These are phyloP conservation scores for Plemyria rubiginata DNA, from an alignment of 2,888 invertebrate species.

Conservation along the genomic window DNA sequence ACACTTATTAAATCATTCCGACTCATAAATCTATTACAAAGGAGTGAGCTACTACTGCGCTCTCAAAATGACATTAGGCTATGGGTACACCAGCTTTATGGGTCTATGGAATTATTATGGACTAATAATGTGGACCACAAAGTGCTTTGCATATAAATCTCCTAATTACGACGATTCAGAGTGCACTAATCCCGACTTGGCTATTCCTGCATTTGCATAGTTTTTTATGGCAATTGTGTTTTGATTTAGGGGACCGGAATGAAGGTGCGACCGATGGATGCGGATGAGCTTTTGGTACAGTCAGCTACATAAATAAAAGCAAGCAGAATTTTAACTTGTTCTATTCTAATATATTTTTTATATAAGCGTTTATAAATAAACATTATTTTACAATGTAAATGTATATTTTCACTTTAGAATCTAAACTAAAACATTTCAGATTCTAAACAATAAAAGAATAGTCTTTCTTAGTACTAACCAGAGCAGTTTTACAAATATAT, in stretches of 20 bases:
- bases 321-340: too few species aligned
- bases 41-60: conserved; percentile 71
- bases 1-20: conserved; percentile 74
- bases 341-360: too few species aligned
- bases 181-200: conserved; percentile 74
- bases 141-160: conserved; percentile 84
- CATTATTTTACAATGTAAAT: too few species aligned
- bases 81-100: conserved; percentile 55
- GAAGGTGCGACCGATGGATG: conserved; percentile 35
- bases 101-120: conserved; percentile 54
- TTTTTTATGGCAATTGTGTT: conserved; percentile 69
- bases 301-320: background rate
- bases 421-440: too few species aligned
- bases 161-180: conserved; percentile 80
- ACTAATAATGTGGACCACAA: conserved; percentile 81
- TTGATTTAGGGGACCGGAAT: conserved; percentile 76
- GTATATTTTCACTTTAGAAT: too few species aligned
- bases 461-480: too few species aligned
- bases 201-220: conserved; percentile 72
- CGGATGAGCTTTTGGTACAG: conserved; percentile 39
- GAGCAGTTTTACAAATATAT: too few species aligned
- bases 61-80: conserved; percentile 73
- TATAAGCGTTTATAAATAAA: too few species aligned
- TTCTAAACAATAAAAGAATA: too few species aligned
- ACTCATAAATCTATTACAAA: conserved; percentile 76